These are phyloP conservation scores for Apteryx mantelli DNA, from an alignment of 2,113 vertebrate genomes.

Conservation along the genomic window DNA sequence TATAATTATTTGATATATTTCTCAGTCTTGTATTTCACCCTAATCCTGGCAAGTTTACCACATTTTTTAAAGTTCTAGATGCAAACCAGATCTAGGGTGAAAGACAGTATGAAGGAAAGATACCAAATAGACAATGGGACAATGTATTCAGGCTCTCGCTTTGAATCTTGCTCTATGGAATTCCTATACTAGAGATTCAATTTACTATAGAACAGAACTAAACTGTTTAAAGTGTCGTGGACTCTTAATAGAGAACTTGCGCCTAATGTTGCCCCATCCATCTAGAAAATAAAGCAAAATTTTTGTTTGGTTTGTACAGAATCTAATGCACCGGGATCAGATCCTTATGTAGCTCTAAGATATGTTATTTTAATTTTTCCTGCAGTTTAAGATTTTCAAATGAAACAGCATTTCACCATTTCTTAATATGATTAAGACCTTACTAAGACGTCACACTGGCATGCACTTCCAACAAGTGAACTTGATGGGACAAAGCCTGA, in stretches of 20 bases:
- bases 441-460: neutral
- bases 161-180: neutral
- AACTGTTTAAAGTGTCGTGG: neutral
- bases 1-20: neutral
- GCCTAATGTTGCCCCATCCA: neutral
- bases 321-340: too few relatives aligned
- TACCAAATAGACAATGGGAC: neutral
- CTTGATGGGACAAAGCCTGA: neutral
- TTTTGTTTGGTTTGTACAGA: neutral
- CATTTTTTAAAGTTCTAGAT: neutral
- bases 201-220: neutral
- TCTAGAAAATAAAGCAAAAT: neutral
- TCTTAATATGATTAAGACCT: neutral
- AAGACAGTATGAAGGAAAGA: neutral
- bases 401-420: neutral
- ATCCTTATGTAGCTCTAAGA: neutral
- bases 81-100: neutral
- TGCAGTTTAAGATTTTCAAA: neutral
- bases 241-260: neutral
- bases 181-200: neutral
- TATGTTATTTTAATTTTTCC: neutral
- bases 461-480: neutral
- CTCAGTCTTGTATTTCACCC: neutral
- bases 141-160: neutral
- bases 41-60: neutral